Evolutionary conservation across 2,797 vertebrate genomes (phyloP), one percentile per base, ranked within the genome.

Genomic region (Columba guinea): DNA sequence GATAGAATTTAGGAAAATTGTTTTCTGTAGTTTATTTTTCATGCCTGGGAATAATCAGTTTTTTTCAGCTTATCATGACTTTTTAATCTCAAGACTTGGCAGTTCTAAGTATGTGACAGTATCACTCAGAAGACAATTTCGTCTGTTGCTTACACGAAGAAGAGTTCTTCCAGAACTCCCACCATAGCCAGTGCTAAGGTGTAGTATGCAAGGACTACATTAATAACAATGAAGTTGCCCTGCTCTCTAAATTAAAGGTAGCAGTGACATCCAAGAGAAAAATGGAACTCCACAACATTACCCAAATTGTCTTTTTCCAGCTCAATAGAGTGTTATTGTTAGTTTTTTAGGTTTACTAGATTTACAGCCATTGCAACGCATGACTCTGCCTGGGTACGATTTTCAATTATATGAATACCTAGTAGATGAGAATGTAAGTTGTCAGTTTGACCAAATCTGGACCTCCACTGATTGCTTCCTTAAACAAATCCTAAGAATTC

Each of bases 21-120:
- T 90, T 95, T 77, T 64, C 37, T 35, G 23, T 62, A 63, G 74
- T 62, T 91, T 81, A 35, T 80, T 92, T 93, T 90, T 58, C 71
- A 60, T 90, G 41, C 32, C 30, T 55, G 37, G 34, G 53, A 95
- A 80, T 82, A 70, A 74, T 79, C 7, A 10, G 1, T 1, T 1
- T 70, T 75, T 93, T 89, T 79, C 64, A 91, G 68, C 37, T 95
- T 39, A 62, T 86, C 5, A 1, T 60, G 70, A 65, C 46, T 76
- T 58, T 86, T 37, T 87, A 32, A 46, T 84, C 28, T 3, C 39
- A 68, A 62, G 27, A 21, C 20, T 49, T 60, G 55, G 39, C 49
- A 74, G 39, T 92, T 83, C 60, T 37, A 27, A 49, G 35, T 62
- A 34, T 22, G n/a, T 37, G 46, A 0, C n/a, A 46, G 56, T 34